Percentiles rank a stretch among this genome's conserved stretches.
These are phyloP conservation scores for Hydrozoanthus gracilis DNA, from an alignment of 92 coral and sea anemone species.

Conservation along the genomic window DNA sequence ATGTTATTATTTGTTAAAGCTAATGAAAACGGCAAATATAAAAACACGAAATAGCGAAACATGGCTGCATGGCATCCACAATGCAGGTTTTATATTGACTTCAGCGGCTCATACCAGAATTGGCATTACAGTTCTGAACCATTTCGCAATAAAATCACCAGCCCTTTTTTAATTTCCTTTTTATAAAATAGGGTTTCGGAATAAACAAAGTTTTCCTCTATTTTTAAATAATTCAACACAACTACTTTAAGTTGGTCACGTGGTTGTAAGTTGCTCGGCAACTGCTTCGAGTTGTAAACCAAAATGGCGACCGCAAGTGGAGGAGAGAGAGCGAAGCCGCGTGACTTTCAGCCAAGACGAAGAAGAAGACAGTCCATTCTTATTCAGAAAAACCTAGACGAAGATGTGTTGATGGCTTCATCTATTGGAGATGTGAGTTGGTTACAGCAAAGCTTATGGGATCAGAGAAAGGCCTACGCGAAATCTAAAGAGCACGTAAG, in stretches of 20 bases:
- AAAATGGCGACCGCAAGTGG: constrained; percentile 16
- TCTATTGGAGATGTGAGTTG: constrained; percentile 95
- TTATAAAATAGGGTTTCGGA: too few species aligned
- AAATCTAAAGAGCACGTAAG: constrained; percentile 86
- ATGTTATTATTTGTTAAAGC: too few species aligned
- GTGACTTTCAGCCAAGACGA: constrained; percentile 68
- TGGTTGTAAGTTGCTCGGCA: constrained; percentile 41
- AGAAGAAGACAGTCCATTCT: constrained; percentile 75
- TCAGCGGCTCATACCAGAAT: too few species aligned
- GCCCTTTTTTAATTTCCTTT: too few species aligned
- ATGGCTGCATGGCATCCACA: too few species aligned
- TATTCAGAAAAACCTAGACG: constrained; percentile 84
- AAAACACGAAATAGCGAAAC: too few species aligned
- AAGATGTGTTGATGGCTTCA: constrained; percentile 94
- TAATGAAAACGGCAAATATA: too few species aligned
- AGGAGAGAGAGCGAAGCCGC: constrained; percentile 33
- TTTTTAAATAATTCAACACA: too few species aligned
- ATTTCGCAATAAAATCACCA: too few species aligned
- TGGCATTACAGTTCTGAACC: too few species aligned
- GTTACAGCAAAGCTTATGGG: constrained; percentile 94
- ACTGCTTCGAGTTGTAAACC: neutral
- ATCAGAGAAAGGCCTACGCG: constrained; percentile 69
- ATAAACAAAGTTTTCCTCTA: too few species aligned
- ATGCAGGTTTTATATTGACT: too few species aligned
- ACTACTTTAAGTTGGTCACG: neutral